Evolutionary conservation across 2,888 invertebrate species (phyloP).

Genomic region (Busseola fusca): DNA sequence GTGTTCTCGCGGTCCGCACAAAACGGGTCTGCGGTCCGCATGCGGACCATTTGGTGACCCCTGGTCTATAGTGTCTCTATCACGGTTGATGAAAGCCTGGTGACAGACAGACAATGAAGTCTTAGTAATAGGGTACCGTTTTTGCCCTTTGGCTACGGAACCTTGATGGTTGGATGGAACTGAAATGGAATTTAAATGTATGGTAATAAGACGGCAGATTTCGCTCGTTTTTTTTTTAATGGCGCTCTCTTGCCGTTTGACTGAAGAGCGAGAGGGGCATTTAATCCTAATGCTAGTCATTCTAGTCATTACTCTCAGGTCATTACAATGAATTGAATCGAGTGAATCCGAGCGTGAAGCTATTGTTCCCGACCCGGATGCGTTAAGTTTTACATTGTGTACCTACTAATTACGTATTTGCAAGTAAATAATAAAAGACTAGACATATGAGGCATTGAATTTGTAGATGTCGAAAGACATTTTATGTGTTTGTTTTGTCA

Average conservation of each 20-base stretch:
- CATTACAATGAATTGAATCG: slow-evolving; percentile 58
- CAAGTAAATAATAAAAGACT: slow-evolving; percentile 7
- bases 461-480: background rate
- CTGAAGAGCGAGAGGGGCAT: slow-evolving; percentile 8
- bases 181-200: slow-evolving; percentile 10
- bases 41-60: no score
- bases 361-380: slow-evolving; percentile 32
- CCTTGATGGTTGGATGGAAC: background rate
- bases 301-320: slow-evolving; percentile 49
- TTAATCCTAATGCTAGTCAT: slow-evolving; percentile 41
- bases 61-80: no score
- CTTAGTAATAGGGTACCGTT: no score
- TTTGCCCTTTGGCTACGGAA: no score
- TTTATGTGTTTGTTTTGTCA: slow-evolving; percentile 7
- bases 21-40: no score
- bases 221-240: slow-evolving; percentile 12
- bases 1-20: no score
- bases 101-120: no score
- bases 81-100: no score
- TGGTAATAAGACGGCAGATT: slow-evolving; percentile 1
- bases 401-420: slow-evolving; percentile 3
- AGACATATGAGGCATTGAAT: slow-evolving; percentile 8
- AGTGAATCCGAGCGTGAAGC: slow-evolving; percentile 55
- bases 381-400: slow-evolving; percentile 6
- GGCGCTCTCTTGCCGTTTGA: background rate